Evolutionary conservation across 1,140 invertebrate species (phyloP), one percentile per base, ranked within the genome.

Genomic region (Adelges cooleyi): DNA sequence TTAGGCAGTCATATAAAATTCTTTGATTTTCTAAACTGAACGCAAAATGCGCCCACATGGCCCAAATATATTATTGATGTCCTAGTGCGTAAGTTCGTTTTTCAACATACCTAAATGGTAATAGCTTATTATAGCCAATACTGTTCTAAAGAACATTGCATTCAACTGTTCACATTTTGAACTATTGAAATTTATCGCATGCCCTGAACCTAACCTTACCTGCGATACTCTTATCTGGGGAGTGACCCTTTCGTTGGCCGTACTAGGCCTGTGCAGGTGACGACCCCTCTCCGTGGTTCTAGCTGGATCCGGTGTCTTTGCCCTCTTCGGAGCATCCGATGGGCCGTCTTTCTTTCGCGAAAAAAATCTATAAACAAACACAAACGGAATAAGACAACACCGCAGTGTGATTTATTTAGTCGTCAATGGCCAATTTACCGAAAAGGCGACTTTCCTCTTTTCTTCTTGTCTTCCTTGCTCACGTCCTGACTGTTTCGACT

Each of bases 371-470:
- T 6, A 71, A 11, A 48, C 13, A 44, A 44, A 53, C 27, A 66
- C 29, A 44, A 49, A 65, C n/a, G n/a, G n/a, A n/a, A n/a, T n/a
- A n/a, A n/a, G n/a, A n/a, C n/a, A n/a, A n/a, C n/a, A n/a, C n/a
- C n/a, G n/a, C n/a, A 20, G 13, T 11, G 17, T 33, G 15, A 54
- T 46, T 52, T 36, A 1, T 22, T 42, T 27, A 44, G 25, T 18
- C 22, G 1, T 6, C 1, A 40, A 20, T 44, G 23, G 6, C 25
- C 1, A 27, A 36, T 22, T 50, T 78, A 91, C 86, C 88, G 87
- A 75, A 95, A 95, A 22, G 91, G 91, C 36, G 90, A 93, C 70
- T 89, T 81, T 46, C 90, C 90, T 15, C 91, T 77, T 73, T 87
- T 86, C 72, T 92, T 93, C 70, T 91, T 89, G 59, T 90, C 86